Percentiles rank a stretch among this genome's conserved stretches.
These are phyloP conservation scores for Squalus acanthias DNA, from an alignment of 2,797 vertebrate species.

Conservation along the genomic window DNA sequence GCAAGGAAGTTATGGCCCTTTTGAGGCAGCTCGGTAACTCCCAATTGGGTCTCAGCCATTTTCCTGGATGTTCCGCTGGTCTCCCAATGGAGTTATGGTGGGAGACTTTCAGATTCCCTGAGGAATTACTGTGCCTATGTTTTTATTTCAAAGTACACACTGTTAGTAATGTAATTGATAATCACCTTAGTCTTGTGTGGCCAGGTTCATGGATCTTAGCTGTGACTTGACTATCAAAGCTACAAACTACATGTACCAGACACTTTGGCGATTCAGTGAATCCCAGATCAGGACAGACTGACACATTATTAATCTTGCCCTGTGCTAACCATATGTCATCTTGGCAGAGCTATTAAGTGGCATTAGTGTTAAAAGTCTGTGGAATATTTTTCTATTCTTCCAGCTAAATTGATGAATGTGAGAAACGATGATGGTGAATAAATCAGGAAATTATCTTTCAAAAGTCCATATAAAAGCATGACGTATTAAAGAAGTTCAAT, in stretches of 20 bases:
- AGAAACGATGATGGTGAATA: background rate
- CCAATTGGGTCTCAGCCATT: background rate
- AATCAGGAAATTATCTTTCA: conserved; percentile 22
- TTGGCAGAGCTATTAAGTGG: background rate
- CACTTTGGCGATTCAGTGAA: background rate
- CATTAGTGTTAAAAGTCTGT: background rate
- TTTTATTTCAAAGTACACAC: background rate
- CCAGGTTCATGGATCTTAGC: background rate
- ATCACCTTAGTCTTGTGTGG: background rate
- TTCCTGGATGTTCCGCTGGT: background rate
- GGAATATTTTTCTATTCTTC: background rate
- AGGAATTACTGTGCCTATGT: background rate
- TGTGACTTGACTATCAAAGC: background rate
- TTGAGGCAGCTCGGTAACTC: background rate
- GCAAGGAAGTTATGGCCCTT: background rate
- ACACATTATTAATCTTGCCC: background rate
- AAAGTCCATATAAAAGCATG: conserved; percentile 1
- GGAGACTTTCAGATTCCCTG: background rate
- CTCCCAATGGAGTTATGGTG: background rate
- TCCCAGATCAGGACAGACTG: background rate
- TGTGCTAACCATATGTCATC: background rate
- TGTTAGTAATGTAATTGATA: background rate
- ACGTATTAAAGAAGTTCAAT: conserved; percentile 10
- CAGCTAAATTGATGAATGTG: background rate
- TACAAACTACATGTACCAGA: background rate